phyloP scores from a whole-genome alignment of 1,140 invertebrate species.

The Sminthurides bifidus region DNA sequence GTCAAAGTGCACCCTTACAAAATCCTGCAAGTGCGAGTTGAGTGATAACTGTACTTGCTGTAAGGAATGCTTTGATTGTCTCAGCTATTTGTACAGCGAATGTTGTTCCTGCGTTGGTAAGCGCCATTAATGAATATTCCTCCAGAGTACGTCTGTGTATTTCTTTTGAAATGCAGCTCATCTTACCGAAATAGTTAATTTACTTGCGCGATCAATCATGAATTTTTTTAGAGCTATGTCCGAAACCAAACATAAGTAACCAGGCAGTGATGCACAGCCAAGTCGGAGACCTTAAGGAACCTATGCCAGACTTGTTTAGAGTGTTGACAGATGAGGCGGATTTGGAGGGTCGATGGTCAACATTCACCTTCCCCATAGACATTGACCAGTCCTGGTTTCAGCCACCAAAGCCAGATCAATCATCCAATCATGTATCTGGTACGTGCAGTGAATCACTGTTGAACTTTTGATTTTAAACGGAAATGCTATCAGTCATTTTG shows the following conservation, averaged over 20 bases:
- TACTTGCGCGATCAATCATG: no score
- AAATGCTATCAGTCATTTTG: no score
- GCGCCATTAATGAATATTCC: no score
- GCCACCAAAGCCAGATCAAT: conserved; percentile 16
- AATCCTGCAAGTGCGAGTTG: conserved; percentile 87
- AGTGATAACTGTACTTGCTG: conserved; percentile 84
- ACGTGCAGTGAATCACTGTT: no score
- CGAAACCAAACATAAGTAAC: conserved; percentile 57
- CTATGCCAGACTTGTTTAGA: conserved; percentile 70
- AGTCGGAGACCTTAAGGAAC: conserved; percentile 68
- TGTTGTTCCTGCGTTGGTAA: conserved; percentile 92
- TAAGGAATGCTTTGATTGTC: conserved; percentile 78
- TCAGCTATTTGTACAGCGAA: conserved; percentile 76
- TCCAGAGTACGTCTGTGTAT: no score
- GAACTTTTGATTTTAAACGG: no score
- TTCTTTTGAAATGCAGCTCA: no score
- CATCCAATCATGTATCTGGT: no score
- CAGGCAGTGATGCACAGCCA: conserved; percentile 67
- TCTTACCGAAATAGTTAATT: no score
- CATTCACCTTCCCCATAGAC: conserved; percentile 64
- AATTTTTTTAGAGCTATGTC: conserved; percentile 87
- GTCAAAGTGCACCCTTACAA: conserved; percentile 88
- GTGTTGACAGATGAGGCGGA: conserved; percentile 68
- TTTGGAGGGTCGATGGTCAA: conserved; percentile 55
- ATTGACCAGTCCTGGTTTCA: conserved; percentile 43